A percentile compares a stretch with the other conserved stretches of the same genome.
phyloP scores from a whole-genome alignment of 2,888 invertebrate genomes.

The Plebejus argus region DNA sequence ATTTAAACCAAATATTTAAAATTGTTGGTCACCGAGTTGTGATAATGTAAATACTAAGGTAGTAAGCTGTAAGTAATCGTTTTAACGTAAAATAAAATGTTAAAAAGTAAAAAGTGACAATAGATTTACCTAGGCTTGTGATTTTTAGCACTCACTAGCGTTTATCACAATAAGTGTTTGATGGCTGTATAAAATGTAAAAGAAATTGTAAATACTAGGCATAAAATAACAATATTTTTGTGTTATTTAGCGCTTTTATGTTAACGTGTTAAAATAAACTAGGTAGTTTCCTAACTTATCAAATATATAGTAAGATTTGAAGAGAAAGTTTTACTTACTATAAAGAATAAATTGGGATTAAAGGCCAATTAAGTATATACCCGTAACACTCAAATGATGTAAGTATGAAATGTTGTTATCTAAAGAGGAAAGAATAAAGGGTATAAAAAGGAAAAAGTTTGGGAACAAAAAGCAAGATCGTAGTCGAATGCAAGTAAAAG shows the following conservation, averaged over 20 bases:
- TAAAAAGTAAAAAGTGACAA: constrained; percentile 44
- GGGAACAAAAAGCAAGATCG: not conserved
- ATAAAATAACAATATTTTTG: not conserved
- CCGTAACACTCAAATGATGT: not conserved
- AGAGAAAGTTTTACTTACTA: not conserved
- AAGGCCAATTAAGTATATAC: not conserved
- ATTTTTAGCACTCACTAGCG: constrained; percentile 28
- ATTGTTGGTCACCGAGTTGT: constrained; percentile 45
- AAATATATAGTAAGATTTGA: not conserved
- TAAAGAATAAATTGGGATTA: not conserved
- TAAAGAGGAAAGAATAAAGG: not conserved
- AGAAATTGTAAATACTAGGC: not conserved
- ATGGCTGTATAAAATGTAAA: constrained; percentile 11
- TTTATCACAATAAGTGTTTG: not conserved
- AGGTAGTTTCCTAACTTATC: not conserved
- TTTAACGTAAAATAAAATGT: constrained; percentile 32
- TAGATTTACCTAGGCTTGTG: constrained; percentile 40
- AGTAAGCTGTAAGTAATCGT: not conserved
- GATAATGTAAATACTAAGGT: constrained; percentile 45
- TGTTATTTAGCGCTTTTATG: not conserved
- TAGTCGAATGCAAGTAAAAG: not conserved
- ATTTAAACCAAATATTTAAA: not conserved
- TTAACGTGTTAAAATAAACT: not conserved
- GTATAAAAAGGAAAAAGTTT: not conserved
- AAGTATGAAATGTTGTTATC: not conserved